Conservation (phyloP, 2,113 vertebrate species). For the Mormyrus lacerda region DNA sequence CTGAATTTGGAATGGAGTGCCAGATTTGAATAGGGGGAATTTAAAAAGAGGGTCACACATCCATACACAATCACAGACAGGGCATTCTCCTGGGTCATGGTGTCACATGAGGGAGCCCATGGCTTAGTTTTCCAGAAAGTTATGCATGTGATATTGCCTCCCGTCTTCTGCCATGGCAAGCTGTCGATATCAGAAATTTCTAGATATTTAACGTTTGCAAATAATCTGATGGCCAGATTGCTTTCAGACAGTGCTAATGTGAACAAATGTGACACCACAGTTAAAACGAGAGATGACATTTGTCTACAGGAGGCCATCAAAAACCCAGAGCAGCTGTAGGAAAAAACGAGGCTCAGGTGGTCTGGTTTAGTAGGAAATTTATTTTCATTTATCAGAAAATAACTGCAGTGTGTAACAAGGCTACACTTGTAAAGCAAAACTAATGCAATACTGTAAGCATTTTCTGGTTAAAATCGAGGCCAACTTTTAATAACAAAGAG, state of each 20-base stretch:
- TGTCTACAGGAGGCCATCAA: not conserved
- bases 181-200: not conserved
- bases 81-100: not conserved
- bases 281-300: not conserved
- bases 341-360: conserved; percentile 20
- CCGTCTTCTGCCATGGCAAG: not conserved
- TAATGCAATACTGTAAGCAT: conserved; percentile 66
- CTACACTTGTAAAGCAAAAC: conserved; percentile 70
- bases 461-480: conserved; percentile 69
- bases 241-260: not conserved
- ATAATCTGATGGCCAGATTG: not conserved
- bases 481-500: conserved; percentile 64
- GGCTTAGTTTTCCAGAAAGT: not conserved
- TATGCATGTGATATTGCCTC: not conserved
- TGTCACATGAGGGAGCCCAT: not conserved
- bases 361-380: conserved; percentile 74
- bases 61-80: not conserved
- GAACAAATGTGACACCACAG: not conserved
- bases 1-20: too few relatives aligned
- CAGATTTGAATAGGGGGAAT: too few relatives aligned
- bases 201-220: not conserved
- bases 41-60: not conserved
- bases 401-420: conserved; percentile 74
- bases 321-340: not conserved
- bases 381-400: conserved; percentile 74